Base-by-base conservation (phyloP, 2,113 vertebrate genomes). In the Muntiacus muntjak region DNA sequence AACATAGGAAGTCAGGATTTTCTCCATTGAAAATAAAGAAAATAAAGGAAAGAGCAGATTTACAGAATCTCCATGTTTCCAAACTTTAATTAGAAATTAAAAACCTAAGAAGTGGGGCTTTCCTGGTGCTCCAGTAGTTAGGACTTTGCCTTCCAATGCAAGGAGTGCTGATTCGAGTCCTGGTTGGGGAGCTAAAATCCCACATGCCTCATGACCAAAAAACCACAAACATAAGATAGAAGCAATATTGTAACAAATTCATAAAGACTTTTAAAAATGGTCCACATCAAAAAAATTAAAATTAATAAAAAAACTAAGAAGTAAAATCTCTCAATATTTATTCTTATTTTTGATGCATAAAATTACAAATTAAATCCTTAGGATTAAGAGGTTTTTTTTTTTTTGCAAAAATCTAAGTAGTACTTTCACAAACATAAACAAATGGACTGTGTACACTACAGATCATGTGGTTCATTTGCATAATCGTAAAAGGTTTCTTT, bases 81-180 rank as follows among this genome's bases (percentile, higher is more conserved):
- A 91, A 94, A 93, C 52, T 88, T 92, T 82, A 96, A 88, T 88
- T 87, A 98, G 87, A 52, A 98, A 94, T 94, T 97, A 64, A 58
- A 82, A 94, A 89, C 33, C 36, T 60, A 92, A 94, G 33, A 91
- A 88, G 21, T 52, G 71, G 71, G 71, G 43, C 71, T 76, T 43
- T 26, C 19, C 71, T 43, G 12, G 11, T 74, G 71, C 36, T 74
- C 71, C 19, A 74, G 36, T 74, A 43, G 21, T 74, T 25, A 74
- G 71, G 71, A 25, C 17, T 43, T 74, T 43, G 36, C 36, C 71
- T 74, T 74, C 71, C 36, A 40, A 43, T 74, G 71, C 23, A 43
- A 74, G 21, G 36, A 43, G 11, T 74, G 40, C 36, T 74, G 36
- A 43, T 74, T 74, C 6, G 21, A 71, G 64, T n/a, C n/a, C 64